These are phyloP conservation scores for Mactromeris polynyma DNA, from an alignment of 2,888 invertebrate species.

Conservation along the genomic window DNA sequence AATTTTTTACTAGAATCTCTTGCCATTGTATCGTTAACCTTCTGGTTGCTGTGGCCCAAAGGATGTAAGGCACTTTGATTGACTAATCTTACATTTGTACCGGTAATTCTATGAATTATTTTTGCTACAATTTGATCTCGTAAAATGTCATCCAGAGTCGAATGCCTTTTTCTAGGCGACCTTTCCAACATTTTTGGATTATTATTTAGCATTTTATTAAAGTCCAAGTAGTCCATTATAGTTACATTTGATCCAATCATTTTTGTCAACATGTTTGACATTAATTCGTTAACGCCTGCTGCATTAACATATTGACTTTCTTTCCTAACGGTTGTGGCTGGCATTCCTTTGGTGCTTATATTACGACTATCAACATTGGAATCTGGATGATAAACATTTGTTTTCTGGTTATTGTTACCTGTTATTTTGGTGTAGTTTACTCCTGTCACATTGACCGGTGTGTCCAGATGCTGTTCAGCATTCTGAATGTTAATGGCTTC, in stretches of 20 bases:
- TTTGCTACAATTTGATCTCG: slow-evolving; percentile 22
- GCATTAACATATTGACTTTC: background rate
- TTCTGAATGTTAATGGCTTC: background rate
- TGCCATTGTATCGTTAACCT: background rate
- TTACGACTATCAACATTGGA: background rate
- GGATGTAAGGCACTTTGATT: background rate
- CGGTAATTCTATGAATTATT: slow-evolving; percentile 1
- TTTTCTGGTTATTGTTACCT: slow-evolving; percentile 12
- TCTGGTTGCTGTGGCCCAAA: background rate
- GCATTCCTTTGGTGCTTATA: background rate
- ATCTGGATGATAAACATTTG: background rate
- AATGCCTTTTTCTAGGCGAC: background rate
- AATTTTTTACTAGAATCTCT: background rate
- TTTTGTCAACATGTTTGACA: slow-evolving; percentile 18
- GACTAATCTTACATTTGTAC: background rate
- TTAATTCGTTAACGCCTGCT: background rate
- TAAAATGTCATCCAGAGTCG: background rate
- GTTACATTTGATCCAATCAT: slow-evolving; percentile 24
- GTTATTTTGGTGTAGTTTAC: background rate
- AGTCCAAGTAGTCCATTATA: slow-evolving; percentile 11
- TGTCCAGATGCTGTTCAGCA: background rate
- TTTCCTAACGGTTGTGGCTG: background rate
- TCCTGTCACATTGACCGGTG: background rate
- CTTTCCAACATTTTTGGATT: background rate
- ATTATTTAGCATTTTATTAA: slow-evolving; percentile 16